Evolutionary conservation across 1,140 invertebrate species (phyloP), one percentile per base, ranked within the genome.

Genomic region (Tachypleus tridentatus): DNA sequence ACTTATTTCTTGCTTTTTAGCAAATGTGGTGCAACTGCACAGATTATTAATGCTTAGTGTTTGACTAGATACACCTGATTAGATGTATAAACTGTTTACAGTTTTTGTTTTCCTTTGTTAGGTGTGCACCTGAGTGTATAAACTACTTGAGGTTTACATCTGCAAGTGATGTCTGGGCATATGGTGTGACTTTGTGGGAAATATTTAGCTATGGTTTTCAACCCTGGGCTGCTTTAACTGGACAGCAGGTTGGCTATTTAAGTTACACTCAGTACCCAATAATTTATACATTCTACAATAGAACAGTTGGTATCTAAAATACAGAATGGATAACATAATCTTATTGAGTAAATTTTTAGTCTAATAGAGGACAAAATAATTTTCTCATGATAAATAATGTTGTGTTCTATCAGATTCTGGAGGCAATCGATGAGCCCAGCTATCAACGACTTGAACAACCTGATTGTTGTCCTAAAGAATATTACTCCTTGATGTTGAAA

Each of bases 171-270:
- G 91, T 97, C 0, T 99, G 96, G 96, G 92, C 94, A 0, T 99
- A 89, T 78, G 96, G 89, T 7, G 94, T 98, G 0, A 96, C 93
- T n/a, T 77, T 99, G 0, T 99, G 96, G 95, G 97, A 99, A 78
- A 95, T 98, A 89, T 98, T 98, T 74, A 93, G 91, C 8, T 97
- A 97, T 74, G 96, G 96, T 7, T 93, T 95, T 74, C 93, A 97
- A 76, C 96, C 96, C 0, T 98, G 95, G 95, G 89, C 91, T 0
- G 95, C 92, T 0, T 81, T 95, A 48, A 96, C 92, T 0, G 95
- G 96, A 0, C 89, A 94, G 70, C 76, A 81, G 77, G 80, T 81
- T 71, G 51, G 58, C 56, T 54, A n/a, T 57, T n/a, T 10, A 58
- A 4, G 9, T 29, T 29, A 29, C 29, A 29, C 29, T 29, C 29